Evolutionary conservation across 2,888 invertebrate species (phyloP).

Genomic region (Caenorhabditis auriculariae): DNA sequence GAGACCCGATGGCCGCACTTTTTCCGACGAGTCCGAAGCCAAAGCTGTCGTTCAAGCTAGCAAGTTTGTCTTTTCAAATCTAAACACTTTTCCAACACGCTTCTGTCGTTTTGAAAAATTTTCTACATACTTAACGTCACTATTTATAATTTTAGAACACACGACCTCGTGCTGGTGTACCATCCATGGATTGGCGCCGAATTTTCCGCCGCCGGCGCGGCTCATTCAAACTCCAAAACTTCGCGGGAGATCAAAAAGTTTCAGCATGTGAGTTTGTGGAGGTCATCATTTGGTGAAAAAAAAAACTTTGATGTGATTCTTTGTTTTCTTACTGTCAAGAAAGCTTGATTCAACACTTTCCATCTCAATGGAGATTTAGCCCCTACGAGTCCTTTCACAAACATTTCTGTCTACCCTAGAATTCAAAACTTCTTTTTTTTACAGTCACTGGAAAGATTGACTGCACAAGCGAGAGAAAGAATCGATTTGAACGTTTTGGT

Average conservation of each 20-base stretch:
- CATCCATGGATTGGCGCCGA: conserved; percentile 40
- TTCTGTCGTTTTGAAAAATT: too few species aligned
- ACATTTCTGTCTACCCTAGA: background rate
- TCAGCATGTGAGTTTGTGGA: conserved; percentile 12
- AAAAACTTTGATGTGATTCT: too few species aligned
- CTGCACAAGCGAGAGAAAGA: conserved; percentile 35
- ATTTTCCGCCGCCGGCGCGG: conserved; percentile 26
- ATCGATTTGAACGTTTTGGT: conserved; percentile 47
- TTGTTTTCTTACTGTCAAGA: too few species aligned
- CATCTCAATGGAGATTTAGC: background rate
- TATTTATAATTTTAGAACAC: conserved; percentile 19
- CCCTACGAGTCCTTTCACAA: background rate
- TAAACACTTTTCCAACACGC: too few species aligned
- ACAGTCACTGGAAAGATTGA: conserved; percentile 31
- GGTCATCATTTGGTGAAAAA: background rate
- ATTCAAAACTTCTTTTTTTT: conserved; percentile 2
- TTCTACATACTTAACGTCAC: too few species aligned
- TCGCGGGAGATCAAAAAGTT: conserved; percentile 22
- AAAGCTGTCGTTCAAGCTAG: conserved; percentile 35
- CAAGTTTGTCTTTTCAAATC: conserved; percentile 13
- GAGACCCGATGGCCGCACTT: conserved; percentile 22
- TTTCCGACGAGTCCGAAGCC: conserved; percentile 25
- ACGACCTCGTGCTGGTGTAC: conserved; percentile 40
- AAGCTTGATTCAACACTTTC: background rate
- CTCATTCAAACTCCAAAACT: conserved; percentile 21